Percentiles rank a stretch among this genome's conserved stretches.
These are phyloP conservation scores for Rosalia funebris DNA, from an alignment of 2,888 invertebrate species.

Conservation along the genomic window DNA sequence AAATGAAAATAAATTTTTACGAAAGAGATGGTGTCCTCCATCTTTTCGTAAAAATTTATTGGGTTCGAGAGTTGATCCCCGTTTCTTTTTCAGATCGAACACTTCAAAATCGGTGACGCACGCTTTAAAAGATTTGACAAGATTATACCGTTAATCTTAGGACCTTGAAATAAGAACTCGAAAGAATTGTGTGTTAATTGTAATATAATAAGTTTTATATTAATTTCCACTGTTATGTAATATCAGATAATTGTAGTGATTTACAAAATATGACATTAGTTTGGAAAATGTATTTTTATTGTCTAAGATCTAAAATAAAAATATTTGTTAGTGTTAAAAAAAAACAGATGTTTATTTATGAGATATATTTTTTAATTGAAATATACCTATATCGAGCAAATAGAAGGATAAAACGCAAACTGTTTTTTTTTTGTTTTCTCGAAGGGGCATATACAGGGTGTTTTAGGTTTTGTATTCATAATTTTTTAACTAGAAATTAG, in stretches of 20 bases:
- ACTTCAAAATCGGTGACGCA: constrained; percentile 81
- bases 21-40: too few relatives aligned
- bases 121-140: constrained; percentile 84
- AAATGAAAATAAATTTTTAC: too few relatives aligned
- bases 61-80: too few relatives aligned
- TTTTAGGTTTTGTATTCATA: too few relatives aligned
- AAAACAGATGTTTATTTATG: constrained; percentile 14
- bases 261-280: constrained; percentile 26
- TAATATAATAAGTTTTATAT: constrained; percentile 38
- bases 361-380: constrained; percentile 1
- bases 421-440: neutral
- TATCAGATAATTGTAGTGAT: constrained; percentile 8
- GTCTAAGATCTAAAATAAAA: constrained; percentile 34
- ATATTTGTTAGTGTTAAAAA: constrained; percentile 33
- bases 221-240: constrained; percentile 19
- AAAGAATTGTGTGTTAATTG: constrained; percentile 23
- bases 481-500: too few relatives aligned
- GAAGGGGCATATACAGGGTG: too few relatives aligned
- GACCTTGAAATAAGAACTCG: neutral
- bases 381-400: constrained; percentile 1
- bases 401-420: neutral
- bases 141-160: constrained; percentile 81
- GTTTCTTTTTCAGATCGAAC: constrained; percentile 73
- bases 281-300: constrained; percentile 33
- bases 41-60: too few relatives aligned